Conservation (phyloP, 1,140 invertebrate genomes). For the Oppia nitens region DNA sequence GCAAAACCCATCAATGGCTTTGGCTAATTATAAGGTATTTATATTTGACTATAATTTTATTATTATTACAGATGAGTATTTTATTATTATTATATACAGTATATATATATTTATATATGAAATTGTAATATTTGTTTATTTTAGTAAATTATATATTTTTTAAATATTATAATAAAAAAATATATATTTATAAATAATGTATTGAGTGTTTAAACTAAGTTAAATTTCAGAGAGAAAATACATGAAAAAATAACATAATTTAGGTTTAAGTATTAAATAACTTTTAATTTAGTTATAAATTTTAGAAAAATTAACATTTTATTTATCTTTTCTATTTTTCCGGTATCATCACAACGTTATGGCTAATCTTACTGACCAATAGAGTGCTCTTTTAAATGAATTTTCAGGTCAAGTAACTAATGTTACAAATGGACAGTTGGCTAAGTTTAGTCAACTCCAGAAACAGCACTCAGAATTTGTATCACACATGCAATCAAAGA, state of each 20-base stretch:
- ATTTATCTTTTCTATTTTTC: not conserved
- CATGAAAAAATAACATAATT: too few species aligned
- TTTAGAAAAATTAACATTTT: not conserved
- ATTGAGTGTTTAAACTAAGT: too few species aligned
- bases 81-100: too few species aligned
- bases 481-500: conserved; percentile 50
- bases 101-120: too few species aligned
- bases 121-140: too few species aligned
- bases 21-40: not conserved
- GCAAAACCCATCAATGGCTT: not conserved
- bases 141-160: too few species aligned
- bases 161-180: too few species aligned
- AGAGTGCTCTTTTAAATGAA: conserved; percentile 49
- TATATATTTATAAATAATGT: too few species aligned
- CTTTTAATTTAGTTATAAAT: too few species aligned
- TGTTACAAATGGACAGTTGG: conserved; percentile 46
- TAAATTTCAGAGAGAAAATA: too few species aligned
- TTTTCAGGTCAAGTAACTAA: conserved; percentile 54
- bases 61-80: too few species aligned
- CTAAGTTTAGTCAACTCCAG: conserved; percentile 53
- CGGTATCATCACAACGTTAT: conserved; percentile 30
- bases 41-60: not conserved
- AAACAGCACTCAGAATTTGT: conserved; percentile 89
- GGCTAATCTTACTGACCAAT: not conserved
- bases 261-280: not conserved